Percentiles rank a stretch among this genome's conserved stretches.
Conservation (phyloP, 2,888 invertebrate genomes). For the Gibbula magus region DNA sequence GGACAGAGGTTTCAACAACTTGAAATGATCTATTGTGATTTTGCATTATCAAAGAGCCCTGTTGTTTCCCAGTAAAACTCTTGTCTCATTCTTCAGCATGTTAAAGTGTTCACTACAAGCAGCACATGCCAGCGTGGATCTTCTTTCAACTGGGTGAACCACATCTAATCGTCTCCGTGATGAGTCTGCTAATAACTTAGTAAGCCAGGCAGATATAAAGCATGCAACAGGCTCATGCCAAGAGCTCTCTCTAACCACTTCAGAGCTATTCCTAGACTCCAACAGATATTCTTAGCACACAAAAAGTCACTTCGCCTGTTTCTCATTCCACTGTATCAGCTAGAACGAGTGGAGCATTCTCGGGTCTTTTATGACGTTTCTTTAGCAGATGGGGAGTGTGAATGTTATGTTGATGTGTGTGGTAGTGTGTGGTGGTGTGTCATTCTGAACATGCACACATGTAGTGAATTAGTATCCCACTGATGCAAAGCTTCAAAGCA, state of each 20-base stretch:
- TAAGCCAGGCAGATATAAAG: neutral
- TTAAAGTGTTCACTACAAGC: too few relatives aligned
- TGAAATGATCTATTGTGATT: too few relatives aligned
- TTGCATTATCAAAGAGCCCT: too few relatives aligned
- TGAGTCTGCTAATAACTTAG: neutral
- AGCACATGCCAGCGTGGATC: too few relatives aligned
- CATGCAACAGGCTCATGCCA: neutral
- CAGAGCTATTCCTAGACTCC: neutral
- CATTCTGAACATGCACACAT: neutral
- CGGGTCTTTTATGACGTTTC: conserved; percentile 1
- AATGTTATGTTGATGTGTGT: neutral
- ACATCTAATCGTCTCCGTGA: neutral
- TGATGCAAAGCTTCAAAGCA: too few relatives aligned
- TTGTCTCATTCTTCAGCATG: too few relatives aligned
- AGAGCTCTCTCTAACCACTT: neutral
- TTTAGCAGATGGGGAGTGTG: neutral
- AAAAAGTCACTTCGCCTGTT: neutral
- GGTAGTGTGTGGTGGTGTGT: neutral
- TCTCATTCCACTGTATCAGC: neutral
- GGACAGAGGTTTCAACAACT: too few relatives aligned
- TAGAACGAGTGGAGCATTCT: neutral
- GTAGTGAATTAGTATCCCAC: neutral
- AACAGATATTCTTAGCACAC: neutral
- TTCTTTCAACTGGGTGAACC: neutral
- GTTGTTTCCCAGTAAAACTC: too few relatives aligned